These are phyloP conservation scores for Thamnaconus septentrionalis DNA, from an alignment of 2,113 vertebrate species.

Conservation along the genomic window DNA sequence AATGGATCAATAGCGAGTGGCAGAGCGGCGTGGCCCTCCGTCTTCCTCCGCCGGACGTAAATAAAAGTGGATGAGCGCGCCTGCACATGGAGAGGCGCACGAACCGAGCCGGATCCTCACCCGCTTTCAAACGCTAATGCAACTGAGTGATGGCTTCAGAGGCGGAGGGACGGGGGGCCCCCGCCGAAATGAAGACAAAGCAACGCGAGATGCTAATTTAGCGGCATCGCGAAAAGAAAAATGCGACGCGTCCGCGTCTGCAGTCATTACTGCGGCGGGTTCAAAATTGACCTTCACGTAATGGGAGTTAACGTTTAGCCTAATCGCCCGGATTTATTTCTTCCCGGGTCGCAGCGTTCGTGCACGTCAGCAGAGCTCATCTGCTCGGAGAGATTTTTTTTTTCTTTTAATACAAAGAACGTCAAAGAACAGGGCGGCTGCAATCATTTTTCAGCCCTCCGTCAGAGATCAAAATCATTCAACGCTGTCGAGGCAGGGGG, in stretches of 20 bases:
- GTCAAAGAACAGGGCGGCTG: too few species aligned
- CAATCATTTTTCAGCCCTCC: conserved; percentile 11
- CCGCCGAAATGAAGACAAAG: conserved; percentile 37
- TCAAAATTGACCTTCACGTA: conserved; percentile 25
- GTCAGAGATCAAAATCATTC: not conserved
- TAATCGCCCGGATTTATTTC: conserved; percentile 7
- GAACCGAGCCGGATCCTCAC: conserved; percentile 3
- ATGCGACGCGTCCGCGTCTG: not conserved
- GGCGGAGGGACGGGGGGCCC: too few species aligned
- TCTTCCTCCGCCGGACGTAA: conserved; percentile 59
- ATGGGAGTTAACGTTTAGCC: conserved; percentile 19
- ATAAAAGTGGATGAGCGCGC: conserved; percentile 33
- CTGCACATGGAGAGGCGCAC: not conserved
- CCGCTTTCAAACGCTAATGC: conserved; percentile 40
- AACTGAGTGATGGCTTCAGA: conserved; percentile 25
- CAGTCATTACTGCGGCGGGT: too few species aligned
- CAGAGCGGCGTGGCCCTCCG: conserved; percentile 44
- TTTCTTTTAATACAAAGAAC: too few species aligned
- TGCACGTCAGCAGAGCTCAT: not conserved
- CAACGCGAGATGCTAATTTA: conserved; percentile 41
- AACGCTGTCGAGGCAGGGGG: too few species aligned
- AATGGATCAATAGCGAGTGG: conserved; percentile 69
- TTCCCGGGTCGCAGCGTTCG: too few species aligned
- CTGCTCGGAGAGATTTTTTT: conserved; percentile 3
- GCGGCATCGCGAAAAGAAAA: conserved; percentile 13